Conservation (phyloP, 2,113 vertebrate species). For the Phalacrocorax aristotelis region DNA sequence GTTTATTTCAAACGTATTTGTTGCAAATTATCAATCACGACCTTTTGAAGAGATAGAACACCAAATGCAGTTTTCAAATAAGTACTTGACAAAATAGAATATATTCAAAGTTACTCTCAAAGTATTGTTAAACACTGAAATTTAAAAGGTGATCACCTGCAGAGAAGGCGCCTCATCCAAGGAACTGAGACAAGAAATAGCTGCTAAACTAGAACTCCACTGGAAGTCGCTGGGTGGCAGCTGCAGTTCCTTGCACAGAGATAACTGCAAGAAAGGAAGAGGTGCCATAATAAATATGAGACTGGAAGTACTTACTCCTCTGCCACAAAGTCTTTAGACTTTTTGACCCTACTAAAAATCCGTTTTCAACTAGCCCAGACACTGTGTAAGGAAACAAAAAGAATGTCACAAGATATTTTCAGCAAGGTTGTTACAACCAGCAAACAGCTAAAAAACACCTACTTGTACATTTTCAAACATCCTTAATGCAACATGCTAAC, state of each 20-base stretch:
- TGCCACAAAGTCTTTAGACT: neutral
- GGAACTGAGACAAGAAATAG: constrained; percentile 72
- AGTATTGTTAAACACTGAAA: neutral
- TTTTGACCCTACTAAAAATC: neutral
- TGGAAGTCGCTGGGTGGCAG: constrained; percentile 84
- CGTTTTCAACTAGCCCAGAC: neutral
- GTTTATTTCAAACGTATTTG: neutral
- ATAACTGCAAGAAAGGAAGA: constrained; percentile 75
- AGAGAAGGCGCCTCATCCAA: constrained; percentile 77
- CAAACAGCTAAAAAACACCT: neutral
- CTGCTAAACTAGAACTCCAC: constrained; percentile 83
- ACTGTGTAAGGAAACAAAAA: neutral
- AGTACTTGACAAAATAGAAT: neutral
- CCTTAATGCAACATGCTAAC: neutral
- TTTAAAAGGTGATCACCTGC: constrained; percentile 73
- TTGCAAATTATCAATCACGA: neutral
- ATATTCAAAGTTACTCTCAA: neutral
- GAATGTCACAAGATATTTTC: neutral
- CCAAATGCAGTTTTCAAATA: neutral
- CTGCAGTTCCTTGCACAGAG: constrained; percentile 93
- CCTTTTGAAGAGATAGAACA: neutral
- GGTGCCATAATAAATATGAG: neutral
- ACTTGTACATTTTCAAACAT: neutral
- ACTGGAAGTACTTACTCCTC: neutral
- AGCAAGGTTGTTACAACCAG: neutral